Evolutionary conservation across 2,888 invertebrate species (phyloP).

Genomic region (Clivina fossor): DNA sequence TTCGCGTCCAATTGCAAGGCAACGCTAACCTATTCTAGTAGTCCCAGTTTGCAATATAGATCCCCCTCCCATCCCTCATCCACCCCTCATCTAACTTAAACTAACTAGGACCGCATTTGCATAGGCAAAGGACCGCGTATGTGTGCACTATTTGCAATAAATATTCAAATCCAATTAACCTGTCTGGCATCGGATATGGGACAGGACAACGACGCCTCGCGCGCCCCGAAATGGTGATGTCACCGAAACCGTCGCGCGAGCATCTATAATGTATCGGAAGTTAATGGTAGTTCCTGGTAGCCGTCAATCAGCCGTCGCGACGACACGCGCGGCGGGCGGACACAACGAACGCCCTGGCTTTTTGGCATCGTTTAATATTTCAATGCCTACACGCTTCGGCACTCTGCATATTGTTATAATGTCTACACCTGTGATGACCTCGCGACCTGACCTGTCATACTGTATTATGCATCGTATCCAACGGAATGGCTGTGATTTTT

Average conservation of each 20-base stretch:
- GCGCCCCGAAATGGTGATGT: background rate
- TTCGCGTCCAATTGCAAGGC: too few species aligned
- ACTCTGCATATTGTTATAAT: constrained; percentile 35
- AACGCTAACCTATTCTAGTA: too few species aligned
- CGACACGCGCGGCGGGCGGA: constrained; percentile 12
- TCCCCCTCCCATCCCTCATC: too few species aligned
- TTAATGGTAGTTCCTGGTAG: constrained; percentile 51
- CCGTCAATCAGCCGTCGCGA: constrained; percentile 48
- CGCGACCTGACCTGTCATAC: too few species aligned
- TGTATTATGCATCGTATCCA: constrained; percentile 23
- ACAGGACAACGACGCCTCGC: constrained; percentile 4
- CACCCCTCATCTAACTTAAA: too few species aligned
- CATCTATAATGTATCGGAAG: constrained; percentile 49
- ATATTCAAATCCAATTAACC: constrained; percentile 46
- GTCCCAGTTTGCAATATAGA: too few species aligned
- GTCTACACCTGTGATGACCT: too few species aligned
- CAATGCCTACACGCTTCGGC: constrained; percentile 28
- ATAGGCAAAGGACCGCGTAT: constrained; percentile 6
- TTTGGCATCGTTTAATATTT: constrained; percentile 28
- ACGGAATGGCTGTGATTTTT: background rate
- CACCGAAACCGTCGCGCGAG: constrained; percentile 22
- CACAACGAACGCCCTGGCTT: constrained; percentile 14
- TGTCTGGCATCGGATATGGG: constrained; percentile 36
- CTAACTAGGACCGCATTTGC: background rate
- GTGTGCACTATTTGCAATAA: constrained; percentile 36